phyloP scores from a whole-genome alignment of 1,140 invertebrate genomes.

The Drosophila lacertosa region DNA sequence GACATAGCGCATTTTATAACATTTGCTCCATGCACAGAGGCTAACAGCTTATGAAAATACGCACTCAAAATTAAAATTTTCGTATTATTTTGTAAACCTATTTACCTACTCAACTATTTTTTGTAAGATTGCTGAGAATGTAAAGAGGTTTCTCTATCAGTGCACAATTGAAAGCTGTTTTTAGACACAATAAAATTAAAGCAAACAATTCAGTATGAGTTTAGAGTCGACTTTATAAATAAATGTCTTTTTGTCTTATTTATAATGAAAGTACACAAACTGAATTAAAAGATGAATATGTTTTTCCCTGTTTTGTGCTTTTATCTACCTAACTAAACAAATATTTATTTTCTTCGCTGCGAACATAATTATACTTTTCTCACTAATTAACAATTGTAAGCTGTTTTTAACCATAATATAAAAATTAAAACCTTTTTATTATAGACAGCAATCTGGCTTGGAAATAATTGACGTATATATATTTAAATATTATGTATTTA shows the following conservation, averaged over 20 bases:
- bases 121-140: no score
- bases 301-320: background rate
- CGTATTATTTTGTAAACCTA: background rate
- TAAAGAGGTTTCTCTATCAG: no score
- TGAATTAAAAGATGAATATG: background rate
- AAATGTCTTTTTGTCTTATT: no score
- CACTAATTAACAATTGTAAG: background rate
- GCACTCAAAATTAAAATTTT: background rate
- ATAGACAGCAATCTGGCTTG: background rate
- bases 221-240: no score
- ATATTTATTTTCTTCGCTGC: no score
- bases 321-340: background rate
- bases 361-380: no score
- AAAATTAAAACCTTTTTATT: no score
- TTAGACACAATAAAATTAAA: no score
- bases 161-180: no score
- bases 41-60: background rate
- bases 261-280: no score
- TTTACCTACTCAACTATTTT: background rate
- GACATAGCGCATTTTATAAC: constrained; percentile 34
- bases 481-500: background rate
- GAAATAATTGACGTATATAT: background rate
- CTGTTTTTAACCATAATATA: background rate
- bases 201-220: no score
- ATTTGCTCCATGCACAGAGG: constrained; percentile 44